Evolutionary conservation across 2,888 invertebrate genomes (phyloP).

Genomic region (Leptothorax acervorum): DNA sequence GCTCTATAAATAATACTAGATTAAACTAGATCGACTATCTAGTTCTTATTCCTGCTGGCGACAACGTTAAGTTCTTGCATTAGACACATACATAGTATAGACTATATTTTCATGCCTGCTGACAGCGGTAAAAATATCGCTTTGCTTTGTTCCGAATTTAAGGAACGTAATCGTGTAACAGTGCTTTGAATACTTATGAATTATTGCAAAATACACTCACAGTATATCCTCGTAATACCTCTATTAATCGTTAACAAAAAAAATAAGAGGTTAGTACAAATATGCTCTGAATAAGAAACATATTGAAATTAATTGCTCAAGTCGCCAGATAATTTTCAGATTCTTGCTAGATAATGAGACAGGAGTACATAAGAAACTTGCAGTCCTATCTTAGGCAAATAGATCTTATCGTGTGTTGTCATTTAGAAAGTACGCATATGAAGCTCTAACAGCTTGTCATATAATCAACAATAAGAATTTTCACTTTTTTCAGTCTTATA

Average conservation of each 20-base stretch:
- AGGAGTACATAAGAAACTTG: slow-evolving; percentile 50
- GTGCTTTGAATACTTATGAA: slow-evolving; percentile 5
- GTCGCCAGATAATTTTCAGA: background rate
- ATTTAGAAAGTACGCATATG: slow-evolving; percentile 63
- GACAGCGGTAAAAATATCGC: background rate
- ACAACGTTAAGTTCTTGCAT: slow-evolving; percentile 19
- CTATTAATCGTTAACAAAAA: background rate
- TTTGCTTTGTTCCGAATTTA: slow-evolving; percentile 3
- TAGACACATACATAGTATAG: slow-evolving; percentile 15
- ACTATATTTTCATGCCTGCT: background rate
- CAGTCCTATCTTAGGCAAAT: slow-evolving; percentile 68
- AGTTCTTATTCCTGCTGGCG: slow-evolving; percentile 25
- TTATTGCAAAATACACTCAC: slow-evolving; percentile 1
- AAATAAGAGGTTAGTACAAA: background rate
- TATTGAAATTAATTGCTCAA: background rate
- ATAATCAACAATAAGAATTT: slow-evolving; percentile 71
- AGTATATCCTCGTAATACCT: background rate
- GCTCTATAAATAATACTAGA: slow-evolving; percentile 34
- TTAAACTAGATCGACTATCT: slow-evolving; percentile 38
- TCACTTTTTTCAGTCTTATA: slow-evolving; percentile 74
- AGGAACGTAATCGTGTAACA: slow-evolving; percentile 1
- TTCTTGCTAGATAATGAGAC: background rate
- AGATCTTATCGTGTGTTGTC: slow-evolving; percentile 58
- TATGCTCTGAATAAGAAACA: background rate
- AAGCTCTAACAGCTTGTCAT: slow-evolving; percentile 61